phyloP scores from a whole-genome alignment of 2,888 invertebrate genomes.

The Archips xylosteana region DNA sequence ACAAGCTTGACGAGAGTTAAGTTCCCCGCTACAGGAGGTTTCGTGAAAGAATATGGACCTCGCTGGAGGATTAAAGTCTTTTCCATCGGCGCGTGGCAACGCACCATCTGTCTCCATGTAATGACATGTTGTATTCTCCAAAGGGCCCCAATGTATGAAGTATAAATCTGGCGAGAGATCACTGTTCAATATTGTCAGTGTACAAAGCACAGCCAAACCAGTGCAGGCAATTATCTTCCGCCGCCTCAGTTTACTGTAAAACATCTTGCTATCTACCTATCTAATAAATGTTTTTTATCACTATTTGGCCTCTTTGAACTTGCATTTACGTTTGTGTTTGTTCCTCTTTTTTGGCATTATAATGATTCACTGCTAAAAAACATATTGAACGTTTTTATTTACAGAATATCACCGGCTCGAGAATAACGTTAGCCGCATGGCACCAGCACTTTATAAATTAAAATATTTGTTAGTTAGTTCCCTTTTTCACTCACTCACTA shows the following conservation, averaged over 20 bases:
- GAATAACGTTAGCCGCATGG: not conserved
- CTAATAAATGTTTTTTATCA: slow-evolving; percentile 12
- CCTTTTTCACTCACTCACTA: not conserved
- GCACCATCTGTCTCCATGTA: slow-evolving; percentile 46
- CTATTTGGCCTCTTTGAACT: slow-evolving; percentile 27
- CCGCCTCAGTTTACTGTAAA: slow-evolving; percentile 29
- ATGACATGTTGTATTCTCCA: slow-evolving; percentile 50
- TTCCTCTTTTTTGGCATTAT: slow-evolving; percentile 26
- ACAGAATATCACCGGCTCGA: not conserved
- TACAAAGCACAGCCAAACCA: slow-evolving; percentile 16
- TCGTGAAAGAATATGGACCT: slow-evolving; percentile 88
- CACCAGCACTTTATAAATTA: not conserved
- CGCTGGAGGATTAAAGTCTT: slow-evolving; percentile 57
- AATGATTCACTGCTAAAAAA: not conserved
- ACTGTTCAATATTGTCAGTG: slow-evolving; percentile 20
- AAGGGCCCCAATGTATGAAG: slow-evolving; percentile 39
- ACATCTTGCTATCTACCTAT: slow-evolving; percentile 26
- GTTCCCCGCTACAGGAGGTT: slow-evolving; percentile 85
- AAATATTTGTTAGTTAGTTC: not conserved
- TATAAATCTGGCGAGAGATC: slow-evolving; percentile 39
- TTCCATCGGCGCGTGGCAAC: slow-evolving; percentile 51
- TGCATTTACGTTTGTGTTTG: slow-evolving; percentile 26
- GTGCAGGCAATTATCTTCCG: slow-evolving; percentile 20
- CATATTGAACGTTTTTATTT: slow-evolving; percentile 11
- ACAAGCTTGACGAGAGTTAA: slow-evolving; percentile 87